Evolutionary conservation across 2,113 vertebrate genomes (phyloP), one percentile per base, ranked within the genome.

Genomic region (Spea multiplicata): DNA sequence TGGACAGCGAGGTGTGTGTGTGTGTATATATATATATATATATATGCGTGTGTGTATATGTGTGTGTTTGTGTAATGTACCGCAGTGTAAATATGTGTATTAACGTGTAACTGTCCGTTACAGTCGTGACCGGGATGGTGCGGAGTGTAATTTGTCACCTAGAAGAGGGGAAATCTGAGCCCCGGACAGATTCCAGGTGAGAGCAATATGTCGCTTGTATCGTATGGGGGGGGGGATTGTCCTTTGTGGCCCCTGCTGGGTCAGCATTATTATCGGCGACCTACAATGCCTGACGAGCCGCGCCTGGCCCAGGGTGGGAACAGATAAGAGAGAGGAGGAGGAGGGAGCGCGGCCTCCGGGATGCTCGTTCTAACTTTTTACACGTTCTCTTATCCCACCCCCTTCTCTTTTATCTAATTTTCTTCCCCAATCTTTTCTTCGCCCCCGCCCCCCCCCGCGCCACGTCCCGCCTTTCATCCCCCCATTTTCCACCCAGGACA

Each of bases 131-230:
- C 16, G 71, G 71, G n/a, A 79, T 73, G 77, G 44, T 46, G 64
- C 50, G 10, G 47, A 66, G 46, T 66, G 52, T 50, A n/a, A 75
- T n/a, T 13, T 73, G 45, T 73, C 77, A 57, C 7, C 70, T 44
- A 55, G 52, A 9, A 73, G 70, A 71, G 62, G 71, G 77, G 55
- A 64, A 44, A 52, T 79, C 44, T 79, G 70, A 79, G 50, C 61
- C 70, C 46, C n/a, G 61, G 47, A 44, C 62, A 79, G 50, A 52
- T 17, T n/a, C 17, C 59, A 78, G 48, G 68, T 71, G 64, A 72
- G 69, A 13, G 8, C 7, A 8, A 6, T 16, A 44, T 6, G 62
- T 30, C 6, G 5, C 10, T 59, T 59, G 44, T n/a, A 10, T 46
- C 10, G n/a, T 30, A 45, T 47, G 16, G 44, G 5, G 17, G 7